Conservation (phyloP, 2,888 invertebrate species). For the Pegoplata infirma region DNA sequence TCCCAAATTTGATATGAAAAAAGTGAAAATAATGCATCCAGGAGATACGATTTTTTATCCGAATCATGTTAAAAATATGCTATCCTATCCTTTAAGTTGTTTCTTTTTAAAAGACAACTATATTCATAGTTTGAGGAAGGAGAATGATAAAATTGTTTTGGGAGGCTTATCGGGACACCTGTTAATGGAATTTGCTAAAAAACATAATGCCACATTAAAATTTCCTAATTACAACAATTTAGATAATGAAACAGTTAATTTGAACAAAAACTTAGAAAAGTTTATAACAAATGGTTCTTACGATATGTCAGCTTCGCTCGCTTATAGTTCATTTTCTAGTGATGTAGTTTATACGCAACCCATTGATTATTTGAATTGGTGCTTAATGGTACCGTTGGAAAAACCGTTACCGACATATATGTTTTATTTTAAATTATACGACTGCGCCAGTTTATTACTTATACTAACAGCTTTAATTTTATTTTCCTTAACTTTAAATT, state of each 20-base stretch:
- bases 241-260: not conserved
- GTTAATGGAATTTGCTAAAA: conserved; percentile 40
- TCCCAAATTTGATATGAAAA: not conserved
- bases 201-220: conserved; percentile 50
- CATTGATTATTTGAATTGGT: conserved; percentile 23
- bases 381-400: conserved; percentile 53
- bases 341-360: conserved; percentile 34
- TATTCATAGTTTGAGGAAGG: conserved; percentile 21
- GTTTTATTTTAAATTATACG: conserved; percentile 54
- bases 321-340: not conserved
- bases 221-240: conserved; percentile 26
- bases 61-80: conserved; percentile 36
- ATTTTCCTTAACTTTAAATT: conserved; percentile 37
- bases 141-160: not conserved
- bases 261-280: not conserved
- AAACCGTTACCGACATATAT: conserved; percentile 44
- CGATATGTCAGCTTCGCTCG: conserved; percentile 51
- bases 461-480: conserved; percentile 22
- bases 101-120: conserved; percentile 49
- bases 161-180: conserved; percentile 39
- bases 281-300: conserved; percentile 42
- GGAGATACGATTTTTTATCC: conserved; percentile 11
- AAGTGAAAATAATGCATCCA: not conserved
- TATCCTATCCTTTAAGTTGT: conserved; percentile 7
- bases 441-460: conserved; percentile 3